A percentile compares a stretch with the other conserved stretches of the same genome.
Evolutionary conservation across 2,113 vertebrate genomes (phyloP).

Genomic region (Raja brachyura): DNA sequence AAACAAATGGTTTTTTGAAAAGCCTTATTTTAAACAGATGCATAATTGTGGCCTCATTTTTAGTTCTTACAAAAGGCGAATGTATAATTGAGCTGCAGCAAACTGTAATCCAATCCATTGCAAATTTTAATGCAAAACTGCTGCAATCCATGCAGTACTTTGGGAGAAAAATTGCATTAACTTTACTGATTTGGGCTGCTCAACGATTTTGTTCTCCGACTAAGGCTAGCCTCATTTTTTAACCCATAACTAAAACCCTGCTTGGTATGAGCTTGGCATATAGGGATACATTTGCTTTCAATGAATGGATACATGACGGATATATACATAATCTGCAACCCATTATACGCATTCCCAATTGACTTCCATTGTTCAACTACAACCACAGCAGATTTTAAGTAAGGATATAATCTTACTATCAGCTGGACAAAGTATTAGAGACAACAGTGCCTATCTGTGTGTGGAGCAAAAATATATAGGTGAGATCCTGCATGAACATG

Average conservation of each 20-base stretch:
- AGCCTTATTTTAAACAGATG: not conserved
- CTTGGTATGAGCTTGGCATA: not conserved
- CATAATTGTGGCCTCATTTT: not conserved
- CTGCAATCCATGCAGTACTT: not conserved
- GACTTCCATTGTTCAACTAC: not conserved
- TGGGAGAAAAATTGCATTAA: slow-evolving; percentile 24
- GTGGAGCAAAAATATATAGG: too few relatives aligned
- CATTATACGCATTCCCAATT: not conserved
- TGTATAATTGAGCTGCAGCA: slow-evolving; percentile 8
- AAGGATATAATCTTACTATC: not conserved
- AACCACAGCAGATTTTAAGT: not conserved
- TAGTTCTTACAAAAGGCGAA: not conserved
- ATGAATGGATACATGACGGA: not conserved
- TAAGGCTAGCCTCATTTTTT: not conserved
- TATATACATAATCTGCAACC: not conserved
- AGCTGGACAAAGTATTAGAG: not conserved
- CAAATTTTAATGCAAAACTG: too few relatives aligned
- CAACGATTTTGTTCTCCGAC: too few relatives aligned
- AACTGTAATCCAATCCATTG: too few relatives aligned
- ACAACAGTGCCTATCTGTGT: not conserved
- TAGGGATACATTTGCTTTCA: not conserved
- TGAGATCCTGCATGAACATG: too few relatives aligned
- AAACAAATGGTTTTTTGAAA: not conserved
- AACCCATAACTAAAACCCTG: not conserved
- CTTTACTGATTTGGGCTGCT: slow-evolving; percentile 17